phyloP scores from a whole-genome alignment of 2,113 vertebrate genomes.

The Cichladusa arquata region DNA sequence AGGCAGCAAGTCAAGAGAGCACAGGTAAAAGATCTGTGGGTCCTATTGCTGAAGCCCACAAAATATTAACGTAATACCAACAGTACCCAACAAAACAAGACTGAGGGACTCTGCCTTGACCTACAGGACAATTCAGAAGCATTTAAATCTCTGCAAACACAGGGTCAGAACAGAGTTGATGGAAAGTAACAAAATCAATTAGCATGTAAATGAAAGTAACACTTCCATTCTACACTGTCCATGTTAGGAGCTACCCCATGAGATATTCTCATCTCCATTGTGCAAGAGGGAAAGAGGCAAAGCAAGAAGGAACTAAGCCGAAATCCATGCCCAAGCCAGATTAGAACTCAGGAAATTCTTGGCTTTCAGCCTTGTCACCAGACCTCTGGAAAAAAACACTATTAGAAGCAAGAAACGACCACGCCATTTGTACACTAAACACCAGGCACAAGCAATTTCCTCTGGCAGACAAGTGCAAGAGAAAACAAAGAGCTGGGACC shows the following conservation, averaged over 20 bases:
- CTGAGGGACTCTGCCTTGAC: not conserved
- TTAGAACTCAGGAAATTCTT: conserved; percentile 54
- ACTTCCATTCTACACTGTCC: not conserved
- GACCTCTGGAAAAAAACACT: not conserved
- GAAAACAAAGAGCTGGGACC: conserved; percentile 14
- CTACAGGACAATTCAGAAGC: not conserved
- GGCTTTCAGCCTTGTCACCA: conserved; percentile 2
- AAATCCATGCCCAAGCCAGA: conserved; percentile 23
- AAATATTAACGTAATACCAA: not conserved
- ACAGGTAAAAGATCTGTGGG: not conserved
- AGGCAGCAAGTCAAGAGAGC: not conserved
- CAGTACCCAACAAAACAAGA: not conserved
- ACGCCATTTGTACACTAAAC: not conserved
- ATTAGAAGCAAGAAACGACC: not conserved
- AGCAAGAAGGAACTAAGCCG: not conserved
- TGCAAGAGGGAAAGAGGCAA: not conserved
- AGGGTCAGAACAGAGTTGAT: not conserved
- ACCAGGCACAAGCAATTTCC: conserved; percentile 21
- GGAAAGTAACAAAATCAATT: not conserved
- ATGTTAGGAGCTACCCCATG: not conserved
- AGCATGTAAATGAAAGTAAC: not conserved
- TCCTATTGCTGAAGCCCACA: not conserved
- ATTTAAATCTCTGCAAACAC: not conserved
- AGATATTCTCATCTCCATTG: not conserved
- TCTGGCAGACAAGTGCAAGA: not conserved